Evolutionary conservation across 2,888 invertebrate species (phyloP), one percentile per base, ranked within the genome.

Genomic region (Drepanosiphum platanoidis): DNA sequence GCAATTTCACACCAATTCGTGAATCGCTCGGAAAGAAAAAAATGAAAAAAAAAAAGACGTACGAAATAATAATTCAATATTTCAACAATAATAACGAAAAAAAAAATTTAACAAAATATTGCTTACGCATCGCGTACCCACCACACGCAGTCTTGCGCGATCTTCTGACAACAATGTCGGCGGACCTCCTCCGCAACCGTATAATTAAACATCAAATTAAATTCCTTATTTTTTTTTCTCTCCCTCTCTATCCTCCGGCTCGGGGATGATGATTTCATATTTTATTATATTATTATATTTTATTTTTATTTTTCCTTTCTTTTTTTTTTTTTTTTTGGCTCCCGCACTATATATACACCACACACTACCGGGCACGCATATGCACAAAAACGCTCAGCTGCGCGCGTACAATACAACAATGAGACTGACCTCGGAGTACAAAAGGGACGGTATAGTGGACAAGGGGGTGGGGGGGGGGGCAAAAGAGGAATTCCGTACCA

Each of bases 121-220:
- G 71, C 58, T 72, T 36, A 13, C 36, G 42, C 58, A 58, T 71
- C 52, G 11, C n/a, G 36, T 58, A 34, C 32, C 11, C 32, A 1
- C 39, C 3, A 2, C 8, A 30, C 32, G 18, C 30, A n/a, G 34
- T 13, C 3, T 2, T 15, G 32, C 11, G 27, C 8, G 22, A 30
- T 30, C 42, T 27, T 30, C 30, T 22, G 27, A 70, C 70, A 70
- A 61, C 82, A 32, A 80, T 70, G 42, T 18, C 58, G 9, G 39
- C n/a, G 32, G 84, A 84, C 84, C 84, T 42, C 83, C 74, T 75
- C 34, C 74, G 13, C 52, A 68, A 84, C 84, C 75, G 84, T 84
- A 84, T 84, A 84, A 84, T 84, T 84, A 84, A 77, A 84, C 68
- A 75, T 84, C 75, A 84, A 68, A 75, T 84, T 84, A 75, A 77